phyloP scores from a whole-genome alignment of 2,888 invertebrate species.

The Epistrophe grossulariae region DNA sequence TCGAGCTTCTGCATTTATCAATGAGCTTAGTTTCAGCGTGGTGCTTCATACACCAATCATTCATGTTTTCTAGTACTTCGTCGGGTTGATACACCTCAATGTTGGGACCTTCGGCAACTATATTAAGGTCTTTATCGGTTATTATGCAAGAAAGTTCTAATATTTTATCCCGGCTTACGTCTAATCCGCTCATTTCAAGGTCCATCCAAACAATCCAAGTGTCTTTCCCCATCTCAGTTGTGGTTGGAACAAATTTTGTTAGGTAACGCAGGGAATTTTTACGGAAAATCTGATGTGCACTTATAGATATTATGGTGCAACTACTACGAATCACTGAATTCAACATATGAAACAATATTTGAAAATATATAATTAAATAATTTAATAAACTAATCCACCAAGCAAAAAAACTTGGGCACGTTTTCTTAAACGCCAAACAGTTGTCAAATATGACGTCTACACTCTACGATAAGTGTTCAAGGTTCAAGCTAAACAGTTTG shows the following conservation, averaged over 20 bases:
- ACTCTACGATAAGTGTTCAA: too few relatives aligned
- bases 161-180: slow-evolving; percentile 90
- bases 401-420: neutral
- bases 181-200: slow-evolving; percentile 95
- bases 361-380: slow-evolving; percentile 28
- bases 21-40: slow-evolving; percentile 94
- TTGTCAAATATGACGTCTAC: neutral
- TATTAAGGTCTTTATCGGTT: slow-evolving; percentile 91
- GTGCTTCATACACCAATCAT: slow-evolving; percentile 92
- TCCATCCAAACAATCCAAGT: slow-evolving; percentile 89
- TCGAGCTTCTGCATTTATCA: slow-evolving; percentile 89
- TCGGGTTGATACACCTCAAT: slow-evolving; percentile 92
- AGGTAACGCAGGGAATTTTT: neutral
- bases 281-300: neutral
- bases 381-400: slow-evolving; percentile 1
- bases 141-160: slow-evolving; percentile 95
- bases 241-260: neutral
- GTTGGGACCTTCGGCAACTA: slow-evolving; percentile 90
- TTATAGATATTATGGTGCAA: neutral
- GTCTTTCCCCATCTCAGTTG: slow-evolving; percentile 46
- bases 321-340: neutral
- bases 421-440: neutral
- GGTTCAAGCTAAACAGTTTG: too few relatives aligned
- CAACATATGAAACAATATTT: neutral
- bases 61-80: slow-evolving; percentile 90